A percentile compares a stretch with the other conserved stretches of the same genome.
Evolutionary conservation across 2,888 invertebrate species (phyloP).

Genomic region (Julus scanicus): DNA sequence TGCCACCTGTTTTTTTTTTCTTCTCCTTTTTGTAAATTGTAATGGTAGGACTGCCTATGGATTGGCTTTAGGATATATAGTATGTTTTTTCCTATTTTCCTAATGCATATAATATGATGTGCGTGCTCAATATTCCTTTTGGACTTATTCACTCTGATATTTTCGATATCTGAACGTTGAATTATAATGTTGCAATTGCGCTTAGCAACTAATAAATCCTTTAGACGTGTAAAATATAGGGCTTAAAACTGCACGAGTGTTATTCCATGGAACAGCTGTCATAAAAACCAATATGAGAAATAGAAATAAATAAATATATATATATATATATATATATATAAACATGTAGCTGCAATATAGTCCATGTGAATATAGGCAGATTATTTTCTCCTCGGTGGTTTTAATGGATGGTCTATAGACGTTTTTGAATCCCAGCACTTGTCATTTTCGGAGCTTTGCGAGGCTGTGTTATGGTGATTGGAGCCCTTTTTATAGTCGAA

Average conservation of each 20-base stretch:
- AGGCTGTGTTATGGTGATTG: constrained; percentile 36
- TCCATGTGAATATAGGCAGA: background rate
- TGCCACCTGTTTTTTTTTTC: background rate
- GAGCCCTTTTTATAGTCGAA: constrained; percentile 40
- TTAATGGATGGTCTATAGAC: constrained; percentile 23
- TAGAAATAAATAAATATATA: background rate
- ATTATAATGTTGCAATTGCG: constrained; percentile 40
- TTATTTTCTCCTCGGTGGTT: background rate
- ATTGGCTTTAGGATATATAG: background rate
- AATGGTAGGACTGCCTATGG: background rate
- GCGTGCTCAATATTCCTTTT: background rate
- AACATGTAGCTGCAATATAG: background rate
- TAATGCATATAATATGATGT: constrained; percentile 43
- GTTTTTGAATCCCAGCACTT: constrained; percentile 1
- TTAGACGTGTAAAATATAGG: constrained; percentile 30
- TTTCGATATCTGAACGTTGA: constrained; percentile 42
- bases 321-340: background rate
- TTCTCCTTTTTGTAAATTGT: background rate
- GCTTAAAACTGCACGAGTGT: background rate
- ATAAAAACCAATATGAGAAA: constrained; percentile 25
- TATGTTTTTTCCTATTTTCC: constrained; percentile 7
- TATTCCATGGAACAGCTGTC: background rate
- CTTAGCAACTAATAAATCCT: constrained; percentile 40
- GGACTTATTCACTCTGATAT: background rate
- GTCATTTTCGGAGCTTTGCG: constrained; percentile 36